Percentiles rank a stretch among this genome's conserved stretches.
Conservation (phyloP, 2,113 vertebrate genomes). For the Hymenochirus boettgeri region DNA sequence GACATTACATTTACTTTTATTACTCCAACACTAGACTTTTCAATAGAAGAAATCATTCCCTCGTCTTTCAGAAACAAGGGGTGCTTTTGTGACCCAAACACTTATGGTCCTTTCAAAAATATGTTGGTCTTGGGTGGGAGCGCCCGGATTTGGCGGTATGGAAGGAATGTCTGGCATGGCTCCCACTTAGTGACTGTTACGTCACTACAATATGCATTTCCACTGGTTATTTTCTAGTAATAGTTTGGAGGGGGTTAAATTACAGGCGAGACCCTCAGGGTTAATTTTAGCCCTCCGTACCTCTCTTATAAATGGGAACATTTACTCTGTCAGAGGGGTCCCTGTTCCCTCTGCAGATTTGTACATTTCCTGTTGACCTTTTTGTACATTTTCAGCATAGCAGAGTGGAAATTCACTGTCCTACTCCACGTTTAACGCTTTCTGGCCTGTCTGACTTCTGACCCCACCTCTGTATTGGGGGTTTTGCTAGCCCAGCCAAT, state of each 20-base stretch:
- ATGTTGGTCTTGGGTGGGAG: background rate
- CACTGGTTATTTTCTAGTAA: background rate
- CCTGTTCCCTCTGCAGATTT: slow-evolving; percentile 37
- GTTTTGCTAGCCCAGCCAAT: too few species aligned
- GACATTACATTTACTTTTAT: too few species aligned
- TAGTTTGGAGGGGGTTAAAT: background rate
- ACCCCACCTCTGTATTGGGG: too few species aligned
- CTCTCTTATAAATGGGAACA: slow-evolving; percentile 26
- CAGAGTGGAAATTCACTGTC: slow-evolving; percentile 31
- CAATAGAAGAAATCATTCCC: background rate
- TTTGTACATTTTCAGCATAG: slow-evolving; percentile 28
- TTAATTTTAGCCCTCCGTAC: slow-evolving; percentile 6
- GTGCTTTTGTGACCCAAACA: slow-evolving; percentile 12
- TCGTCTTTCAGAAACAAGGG: background rate
- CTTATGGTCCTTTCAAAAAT: background rate
- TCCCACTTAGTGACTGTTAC: background rate
- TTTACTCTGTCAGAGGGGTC: slow-evolving; percentile 21
- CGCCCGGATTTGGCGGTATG: background rate
- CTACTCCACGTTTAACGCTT: slow-evolving; percentile 3
- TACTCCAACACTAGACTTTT: background rate
- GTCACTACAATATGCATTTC: background rate
- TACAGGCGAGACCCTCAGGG: background rate
- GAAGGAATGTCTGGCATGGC: slow-evolving; percentile 4
- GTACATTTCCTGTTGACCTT: slow-evolving; percentile 35
- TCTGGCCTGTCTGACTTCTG: background rate